These are phyloP conservation scores for Neodiprion fabricii DNA, from an alignment of 1,140 invertebrate genomes.

Conservation along the genomic window DNA sequence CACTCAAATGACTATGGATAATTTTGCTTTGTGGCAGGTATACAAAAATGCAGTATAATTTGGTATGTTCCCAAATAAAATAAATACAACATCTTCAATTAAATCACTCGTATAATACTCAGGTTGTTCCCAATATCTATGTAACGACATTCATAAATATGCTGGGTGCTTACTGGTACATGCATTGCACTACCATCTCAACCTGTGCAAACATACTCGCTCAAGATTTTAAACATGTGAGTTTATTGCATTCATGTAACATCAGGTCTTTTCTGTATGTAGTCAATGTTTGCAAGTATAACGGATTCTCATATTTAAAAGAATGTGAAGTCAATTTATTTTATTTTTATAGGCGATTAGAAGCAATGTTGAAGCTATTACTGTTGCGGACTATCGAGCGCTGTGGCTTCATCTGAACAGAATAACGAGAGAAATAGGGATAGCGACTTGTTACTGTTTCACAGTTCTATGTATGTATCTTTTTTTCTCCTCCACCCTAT, in stretches of 20 bases:
- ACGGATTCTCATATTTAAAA: not conserved
- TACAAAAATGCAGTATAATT: not conserved
- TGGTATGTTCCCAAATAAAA: not conserved
- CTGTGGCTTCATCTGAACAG: conserved; percentile 71
- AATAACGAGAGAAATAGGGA: conserved; percentile 67
- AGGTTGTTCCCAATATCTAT: conserved; percentile 68
- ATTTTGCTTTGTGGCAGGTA: conserved; percentile 25
- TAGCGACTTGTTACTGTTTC: conserved; percentile 68
- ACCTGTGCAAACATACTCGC: conserved; percentile 67
- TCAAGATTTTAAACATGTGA: conserved; percentile 67
- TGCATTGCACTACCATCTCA: conserved; percentile 68
- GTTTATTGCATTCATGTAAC: not conserved
- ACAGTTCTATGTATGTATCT: conserved; percentile 70
- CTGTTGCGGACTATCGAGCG: conserved; percentile 69
- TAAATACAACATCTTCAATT: conserved; percentile 9
- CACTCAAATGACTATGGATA: conserved; percentile 4
- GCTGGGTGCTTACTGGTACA: conserved; percentile 69
- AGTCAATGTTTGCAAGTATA: not conserved
- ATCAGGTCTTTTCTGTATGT: not conserved
- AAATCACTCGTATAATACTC: conserved; percentile 9
- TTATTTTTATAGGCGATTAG: conserved; percentile 61
- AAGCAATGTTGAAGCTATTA: conserved; percentile 68
- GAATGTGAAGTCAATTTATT: not conserved
- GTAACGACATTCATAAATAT: conserved; percentile 70
- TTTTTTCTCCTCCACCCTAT: conserved; percentile 72